These are phyloP conservation scores for Tenodera sinensis DNA, from an alignment of 2,888 invertebrate genomes.

Conservation along the genomic window DNA sequence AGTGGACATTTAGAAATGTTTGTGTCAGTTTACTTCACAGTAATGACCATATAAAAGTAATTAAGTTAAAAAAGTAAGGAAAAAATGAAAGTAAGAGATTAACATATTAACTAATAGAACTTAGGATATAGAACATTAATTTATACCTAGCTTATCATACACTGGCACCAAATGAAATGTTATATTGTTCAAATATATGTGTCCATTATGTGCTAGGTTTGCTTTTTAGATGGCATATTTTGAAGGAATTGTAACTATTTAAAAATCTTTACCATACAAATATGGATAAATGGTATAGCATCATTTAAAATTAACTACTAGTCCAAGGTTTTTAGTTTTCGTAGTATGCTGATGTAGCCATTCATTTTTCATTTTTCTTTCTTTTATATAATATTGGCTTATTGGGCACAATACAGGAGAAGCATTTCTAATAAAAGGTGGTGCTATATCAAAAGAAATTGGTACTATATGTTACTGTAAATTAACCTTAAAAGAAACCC, in stretches of 20 bases:
- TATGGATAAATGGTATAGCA: neutral
- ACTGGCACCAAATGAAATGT: neutral
- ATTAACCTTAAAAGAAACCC: neutral
- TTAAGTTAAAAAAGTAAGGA: neutral
- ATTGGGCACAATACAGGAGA: neutral
- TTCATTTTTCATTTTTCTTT: neutral
- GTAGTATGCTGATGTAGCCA: too few species aligned
- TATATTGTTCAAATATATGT: neutral
- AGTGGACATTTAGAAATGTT: neutral
- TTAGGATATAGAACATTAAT: neutral
- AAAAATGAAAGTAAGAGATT: neutral
- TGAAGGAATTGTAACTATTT: neutral
- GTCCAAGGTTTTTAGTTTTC: neutral
- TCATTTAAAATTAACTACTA: neutral
- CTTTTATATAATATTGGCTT: neutral
- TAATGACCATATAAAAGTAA: neutral
- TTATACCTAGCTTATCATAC: neutral
- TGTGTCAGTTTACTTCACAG: conserved; percentile 10
- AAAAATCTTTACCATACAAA: neutral
- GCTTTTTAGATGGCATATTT: neutral
- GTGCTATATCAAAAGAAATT: neutral
- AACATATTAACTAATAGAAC: neutral
- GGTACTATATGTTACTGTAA: neutral
- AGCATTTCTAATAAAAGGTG: neutral
- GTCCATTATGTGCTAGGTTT: neutral